Conservation (phyloP, 2,888 invertebrate species). For the Lumbricus terrestris region DNA sequence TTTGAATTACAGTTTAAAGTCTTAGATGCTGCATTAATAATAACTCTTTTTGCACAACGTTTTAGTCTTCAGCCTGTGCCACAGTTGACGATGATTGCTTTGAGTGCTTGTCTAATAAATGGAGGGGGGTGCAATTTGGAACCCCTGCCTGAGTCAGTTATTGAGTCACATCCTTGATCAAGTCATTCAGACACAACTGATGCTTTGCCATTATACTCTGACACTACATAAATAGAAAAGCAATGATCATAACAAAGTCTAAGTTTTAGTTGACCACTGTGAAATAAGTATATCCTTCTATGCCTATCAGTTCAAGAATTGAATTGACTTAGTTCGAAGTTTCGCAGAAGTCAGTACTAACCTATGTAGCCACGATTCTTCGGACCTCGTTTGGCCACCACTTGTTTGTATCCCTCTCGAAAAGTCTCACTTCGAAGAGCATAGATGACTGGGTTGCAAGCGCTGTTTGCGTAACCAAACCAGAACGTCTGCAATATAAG, state of each 20-base stretch:
- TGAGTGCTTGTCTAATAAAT: no score
- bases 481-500: constrained; percentile 35
- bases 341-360: background rate
- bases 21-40: no score
- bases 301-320: no score
- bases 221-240: background rate
- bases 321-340: no score
- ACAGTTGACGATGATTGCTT: no score
- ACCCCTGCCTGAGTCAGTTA: no score
- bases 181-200: background rate
- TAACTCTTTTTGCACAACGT: no score
- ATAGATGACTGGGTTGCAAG: constrained; percentile 61
- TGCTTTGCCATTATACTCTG: background rate
- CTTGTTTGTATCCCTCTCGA: constrained; percentile 33
- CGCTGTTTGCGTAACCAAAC: constrained; percentile 57
- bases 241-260: background rate
- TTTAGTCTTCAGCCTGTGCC: no score
- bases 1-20: no score
- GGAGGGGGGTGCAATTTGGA: no score
- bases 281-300: background rate
- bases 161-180: background rate
- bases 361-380: background rate
- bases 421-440: constrained; percentile 50
- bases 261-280: background rate
- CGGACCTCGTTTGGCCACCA: constrained; percentile 4